Conservation (phyloP, 2,888 invertebrate species). For the Tethea ocularis region DNA sequence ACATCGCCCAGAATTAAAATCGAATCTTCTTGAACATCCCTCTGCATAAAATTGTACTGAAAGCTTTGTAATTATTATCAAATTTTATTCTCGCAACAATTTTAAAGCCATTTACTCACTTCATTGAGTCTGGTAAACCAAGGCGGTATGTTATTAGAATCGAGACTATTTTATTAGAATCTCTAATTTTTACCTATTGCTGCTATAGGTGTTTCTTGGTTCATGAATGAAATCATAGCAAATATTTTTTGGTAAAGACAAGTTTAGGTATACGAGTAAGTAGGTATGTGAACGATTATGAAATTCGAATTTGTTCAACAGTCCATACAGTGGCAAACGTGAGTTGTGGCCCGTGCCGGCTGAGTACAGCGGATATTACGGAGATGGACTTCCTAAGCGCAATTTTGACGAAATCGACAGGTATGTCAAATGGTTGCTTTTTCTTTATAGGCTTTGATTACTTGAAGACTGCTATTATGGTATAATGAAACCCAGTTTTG, state of each 20-base stretch:
- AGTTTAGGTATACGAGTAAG: neutral
- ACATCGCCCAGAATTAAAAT: neutral
- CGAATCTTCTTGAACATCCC: neutral
- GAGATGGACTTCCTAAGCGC: conserved; percentile 66
- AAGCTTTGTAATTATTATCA: neutral
- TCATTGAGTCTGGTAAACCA: neutral
- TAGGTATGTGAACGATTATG: conserved; percentile 4
- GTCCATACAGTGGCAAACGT: conserved; percentile 72
- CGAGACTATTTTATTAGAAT: neutral
- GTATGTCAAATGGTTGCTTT: conserved; percentile 43
- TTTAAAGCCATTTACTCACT: neutral
- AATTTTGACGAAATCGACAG: conserved; percentile 86
- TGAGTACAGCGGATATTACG: conserved; percentile 62
- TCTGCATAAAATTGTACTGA: neutral
- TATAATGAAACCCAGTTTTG: too few relatives aligned
- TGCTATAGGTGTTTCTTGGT: neutral
- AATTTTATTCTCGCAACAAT: neutral
- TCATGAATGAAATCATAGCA: neutral
- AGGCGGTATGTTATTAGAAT: neutral
- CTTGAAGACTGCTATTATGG: neutral
- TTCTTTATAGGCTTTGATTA: conserved; percentile 7
- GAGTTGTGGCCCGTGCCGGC: conserved; percentile 56
- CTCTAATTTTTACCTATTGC: neutral
- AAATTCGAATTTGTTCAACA: conserved; percentile 23
- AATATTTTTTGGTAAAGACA: neutral